phyloP scores from a whole-genome alignment of 1,140 invertebrate genomes.

The Linepithema humile region DNA sequence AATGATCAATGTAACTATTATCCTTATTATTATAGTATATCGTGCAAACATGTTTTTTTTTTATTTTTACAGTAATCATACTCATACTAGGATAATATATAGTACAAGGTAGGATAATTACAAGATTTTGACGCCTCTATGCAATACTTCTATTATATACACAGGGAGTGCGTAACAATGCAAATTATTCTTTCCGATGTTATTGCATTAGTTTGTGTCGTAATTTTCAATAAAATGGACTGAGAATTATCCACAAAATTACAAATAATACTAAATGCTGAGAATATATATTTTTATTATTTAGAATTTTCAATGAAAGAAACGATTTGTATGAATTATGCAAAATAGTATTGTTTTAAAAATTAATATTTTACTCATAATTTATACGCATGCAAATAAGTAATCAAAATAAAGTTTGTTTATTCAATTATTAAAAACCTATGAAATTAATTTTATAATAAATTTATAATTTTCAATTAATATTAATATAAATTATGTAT shows the following conservation, averaged over 20 bases:
- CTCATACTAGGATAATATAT: constrained; percentile 73
- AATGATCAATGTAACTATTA: constrained; percentile 83
- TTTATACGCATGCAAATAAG: background rate
- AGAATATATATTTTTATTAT: background rate
- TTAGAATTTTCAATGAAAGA: background rate
- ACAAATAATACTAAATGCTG: constrained; percentile 25
- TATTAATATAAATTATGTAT: constrained; percentile 8
- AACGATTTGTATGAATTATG: background rate
- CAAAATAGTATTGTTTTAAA: background rate
- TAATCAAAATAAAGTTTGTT: constrained; percentile 1
- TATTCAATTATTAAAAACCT: background rate
- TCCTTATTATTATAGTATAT: constrained; percentile 77
- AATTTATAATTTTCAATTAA: no score
- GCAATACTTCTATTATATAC: constrained; percentile 56
- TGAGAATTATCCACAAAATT: constrained; percentile 12
- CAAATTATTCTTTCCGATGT: constrained; percentile 50
- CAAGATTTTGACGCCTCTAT: constrained; percentile 63
- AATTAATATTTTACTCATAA: constrained; percentile 18
- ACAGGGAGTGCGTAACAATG: constrained; percentile 63
- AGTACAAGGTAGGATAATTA: constrained; percentile 67
- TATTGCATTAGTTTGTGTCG: constrained; percentile 54
- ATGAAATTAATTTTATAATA: constrained; percentile 11
- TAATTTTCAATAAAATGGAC: constrained; percentile 37
- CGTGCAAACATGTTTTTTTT: constrained; percentile 75
- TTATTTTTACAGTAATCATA: constrained; percentile 75